phyloP scores from a whole-genome alignment of 2,113 vertebrate species.

The Rhinolophus sinicus region DNA sequence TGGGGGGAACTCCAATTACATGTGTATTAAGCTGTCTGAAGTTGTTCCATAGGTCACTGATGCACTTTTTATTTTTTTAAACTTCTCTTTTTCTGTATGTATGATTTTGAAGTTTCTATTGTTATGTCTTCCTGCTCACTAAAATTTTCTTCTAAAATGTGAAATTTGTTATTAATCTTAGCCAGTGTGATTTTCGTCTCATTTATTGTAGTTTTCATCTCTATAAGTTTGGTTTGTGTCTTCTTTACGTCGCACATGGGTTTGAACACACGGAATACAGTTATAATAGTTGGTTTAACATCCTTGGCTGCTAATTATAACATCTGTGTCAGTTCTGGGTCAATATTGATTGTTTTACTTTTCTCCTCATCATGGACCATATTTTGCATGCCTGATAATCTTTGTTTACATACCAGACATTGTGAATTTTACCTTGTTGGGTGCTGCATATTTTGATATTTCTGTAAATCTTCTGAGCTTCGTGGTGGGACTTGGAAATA shows the following conservation, averaged over 20 bases:
- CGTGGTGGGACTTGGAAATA: constrained; percentile 1
- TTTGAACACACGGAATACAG: neutral
- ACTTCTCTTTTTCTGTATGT: neutral
- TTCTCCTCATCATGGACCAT: neutral
- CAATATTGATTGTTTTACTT: neutral
- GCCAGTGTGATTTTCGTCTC: neutral
- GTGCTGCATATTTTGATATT: constrained; percentile 51
- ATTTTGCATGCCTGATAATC: neutral
- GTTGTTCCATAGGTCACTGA: neutral
- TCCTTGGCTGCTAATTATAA: neutral
- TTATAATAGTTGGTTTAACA: neutral
- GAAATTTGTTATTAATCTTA: neutral
- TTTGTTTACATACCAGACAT: neutral
- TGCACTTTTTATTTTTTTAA: neutral
- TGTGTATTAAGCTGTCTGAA: neutral
- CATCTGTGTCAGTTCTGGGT: neutral
- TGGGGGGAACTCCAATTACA: neutral
- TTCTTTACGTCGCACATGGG: neutral
- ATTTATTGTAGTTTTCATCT: neutral
- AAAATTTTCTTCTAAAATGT: constrained; percentile 29
- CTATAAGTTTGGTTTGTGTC: neutral
- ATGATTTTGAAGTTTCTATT: constrained; percentile 25
- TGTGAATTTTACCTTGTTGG: neutral
- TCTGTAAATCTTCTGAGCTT: constrained; percentile 29
- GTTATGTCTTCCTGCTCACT: neutral